Percentiles rank a stretch among this genome's conserved stretches.
These are phyloP conservation scores for Gobionotothen gibberifrons DNA, from an alignment of 2,797 vertebrate genomes.

Conservation along the genomic window DNA sequence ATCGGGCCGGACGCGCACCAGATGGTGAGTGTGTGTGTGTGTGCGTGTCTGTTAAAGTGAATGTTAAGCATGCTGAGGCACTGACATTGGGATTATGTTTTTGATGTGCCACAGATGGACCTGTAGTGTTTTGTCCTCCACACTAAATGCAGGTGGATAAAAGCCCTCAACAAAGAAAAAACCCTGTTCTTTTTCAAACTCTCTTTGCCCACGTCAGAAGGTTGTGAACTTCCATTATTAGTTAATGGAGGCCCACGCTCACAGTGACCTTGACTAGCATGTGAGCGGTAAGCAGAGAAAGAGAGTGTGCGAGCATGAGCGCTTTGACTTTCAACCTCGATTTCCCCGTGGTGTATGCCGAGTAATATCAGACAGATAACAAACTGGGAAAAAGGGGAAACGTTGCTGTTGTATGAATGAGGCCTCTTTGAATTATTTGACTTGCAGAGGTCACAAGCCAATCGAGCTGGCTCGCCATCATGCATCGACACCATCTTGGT, in stretches of 20 bases:
- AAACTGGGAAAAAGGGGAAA: conserved; percentile 8
- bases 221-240: conserved; percentile 27
- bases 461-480: conserved; percentile 37
- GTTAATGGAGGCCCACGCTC: conserved; percentile 16
- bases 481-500: conserved; percentile 27
- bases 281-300: conserved; percentile 19
- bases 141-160: conserved; percentile 49
- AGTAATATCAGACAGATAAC: conserved; percentile 36
- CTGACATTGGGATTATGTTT: conserved; percentile 71
- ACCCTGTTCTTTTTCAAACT: background rate
- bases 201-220: background rate
- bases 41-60: conserved; percentile 31
- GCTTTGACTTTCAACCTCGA: conserved; percentile 40
- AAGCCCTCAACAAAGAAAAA: conserved; percentile 20
- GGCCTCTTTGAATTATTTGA: conserved; percentile 38
- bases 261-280: conserved; percentile 35
- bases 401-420: conserved; percentile 35
- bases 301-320: conserved; percentile 1
- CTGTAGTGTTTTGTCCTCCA: conserved; percentile 41
- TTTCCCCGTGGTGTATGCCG: conserved; percentile 15
- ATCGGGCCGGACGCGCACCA: conserved; percentile 55
- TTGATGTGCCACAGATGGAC: conserved; percentile 60
- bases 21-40: conserved; percentile 58
- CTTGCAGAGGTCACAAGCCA: conserved; percentile 64
- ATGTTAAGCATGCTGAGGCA: conserved; percentile 49